These are phyloP conservation scores for Anthopleura sola DNA, from an alignment of 64 coral and sea anemone genomes.

Conservation along the genomic window DNA sequence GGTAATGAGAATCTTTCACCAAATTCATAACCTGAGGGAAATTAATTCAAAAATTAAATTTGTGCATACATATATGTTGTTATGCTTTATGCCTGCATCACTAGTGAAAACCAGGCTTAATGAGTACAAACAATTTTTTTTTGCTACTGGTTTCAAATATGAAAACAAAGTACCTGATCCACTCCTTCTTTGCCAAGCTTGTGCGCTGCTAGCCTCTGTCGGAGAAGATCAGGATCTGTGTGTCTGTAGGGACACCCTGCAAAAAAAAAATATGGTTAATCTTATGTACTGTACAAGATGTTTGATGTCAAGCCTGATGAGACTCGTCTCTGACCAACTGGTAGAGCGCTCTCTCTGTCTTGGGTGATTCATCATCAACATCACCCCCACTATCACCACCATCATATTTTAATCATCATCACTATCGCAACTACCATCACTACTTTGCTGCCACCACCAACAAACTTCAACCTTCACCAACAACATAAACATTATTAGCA, in stretches of 20 bases:
- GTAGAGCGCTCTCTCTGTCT: no score
- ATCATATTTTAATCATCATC: no score
- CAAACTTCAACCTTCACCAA: no score
- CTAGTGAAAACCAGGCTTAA: neutral
- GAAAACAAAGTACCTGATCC: constrained; percentile 59
- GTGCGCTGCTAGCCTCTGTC: constrained; percentile 62
- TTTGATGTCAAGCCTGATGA: no score
- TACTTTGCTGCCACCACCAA: no score
- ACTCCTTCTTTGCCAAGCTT: constrained; percentile 61
- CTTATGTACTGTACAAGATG: neutral
- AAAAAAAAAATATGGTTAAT: neutral
- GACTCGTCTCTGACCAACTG: no score
- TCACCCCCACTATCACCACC: no score
- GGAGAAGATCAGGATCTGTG: constrained; percentile 80
- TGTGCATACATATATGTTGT: no score
- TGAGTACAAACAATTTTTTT: neutral
- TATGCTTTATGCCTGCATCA: no score
- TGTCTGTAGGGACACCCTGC: constrained; percentile 90
- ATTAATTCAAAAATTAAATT: neutral
- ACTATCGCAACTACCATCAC: no score
- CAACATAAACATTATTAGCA: no score
- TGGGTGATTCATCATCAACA: no score
- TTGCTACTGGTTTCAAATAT: neutral
- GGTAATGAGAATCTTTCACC: constrained; percentile 94
- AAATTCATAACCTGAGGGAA: constrained; percentile 66